These are phyloP conservation scores for Amiota communis DNA, from an alignment of 2,888 invertebrate genomes.

Conservation along the genomic window DNA sequence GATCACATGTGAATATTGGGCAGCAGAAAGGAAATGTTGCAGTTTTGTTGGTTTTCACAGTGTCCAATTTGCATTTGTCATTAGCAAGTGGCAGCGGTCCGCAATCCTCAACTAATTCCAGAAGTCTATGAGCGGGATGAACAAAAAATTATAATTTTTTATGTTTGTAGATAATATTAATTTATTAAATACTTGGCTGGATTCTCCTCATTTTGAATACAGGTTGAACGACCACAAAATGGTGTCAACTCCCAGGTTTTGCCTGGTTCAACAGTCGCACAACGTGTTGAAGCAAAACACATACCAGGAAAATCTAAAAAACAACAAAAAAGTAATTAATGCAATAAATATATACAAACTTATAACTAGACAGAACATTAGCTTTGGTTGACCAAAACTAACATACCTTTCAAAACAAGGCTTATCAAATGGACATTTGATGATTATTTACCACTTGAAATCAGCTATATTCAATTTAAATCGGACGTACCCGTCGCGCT, in stretches of 20 bases:
- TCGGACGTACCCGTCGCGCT: background rate
- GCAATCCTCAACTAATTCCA: constrained; percentile 91
- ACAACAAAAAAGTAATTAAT: background rate
- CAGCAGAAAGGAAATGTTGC: constrained; percentile 91
- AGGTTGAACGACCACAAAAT: constrained; percentile 93
- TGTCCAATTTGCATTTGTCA: constrained; percentile 89
- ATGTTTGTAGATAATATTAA: background rate
- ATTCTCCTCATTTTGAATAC: constrained; percentile 85
- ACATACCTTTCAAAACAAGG: background rate
- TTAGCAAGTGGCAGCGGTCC: constrained; percentile 90
- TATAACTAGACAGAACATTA: background rate
- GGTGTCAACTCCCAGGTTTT: constrained; percentile 90
- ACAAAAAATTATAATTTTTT: background rate
- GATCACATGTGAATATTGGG: constrained; percentile 88
- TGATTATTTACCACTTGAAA: background rate
- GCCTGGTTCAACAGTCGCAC: constrained; percentile 89
- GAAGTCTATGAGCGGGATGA: constrained; percentile 74
- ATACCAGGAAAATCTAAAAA: constrained; percentile 86
- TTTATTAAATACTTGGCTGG: constrained; percentile 75
- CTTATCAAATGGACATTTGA: background rate
- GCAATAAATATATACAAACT: background rate
- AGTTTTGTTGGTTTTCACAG: constrained; percentile 90
- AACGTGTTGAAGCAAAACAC: constrained; percentile 92
- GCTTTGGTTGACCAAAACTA: background rate
- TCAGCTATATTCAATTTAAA: background rate